Base-by-base conservation (phyloP, 2,113 vertebrate genomes). In the Oncorhynchus nerka region DNA sequence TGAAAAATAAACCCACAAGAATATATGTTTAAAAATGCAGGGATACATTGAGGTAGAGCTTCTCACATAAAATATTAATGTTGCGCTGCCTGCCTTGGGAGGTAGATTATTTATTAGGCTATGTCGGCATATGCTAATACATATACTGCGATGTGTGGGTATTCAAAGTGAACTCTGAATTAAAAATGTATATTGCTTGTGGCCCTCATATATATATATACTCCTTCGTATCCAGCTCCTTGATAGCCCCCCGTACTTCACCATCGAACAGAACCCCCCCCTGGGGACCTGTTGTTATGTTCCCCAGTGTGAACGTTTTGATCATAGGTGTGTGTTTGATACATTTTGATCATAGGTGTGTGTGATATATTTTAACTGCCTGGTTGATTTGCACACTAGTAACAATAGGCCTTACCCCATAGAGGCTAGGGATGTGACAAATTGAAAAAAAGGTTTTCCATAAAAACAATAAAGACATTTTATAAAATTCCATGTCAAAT, bases 81-180 rank as follows among this genome's bases (percentile, higher is more conserved):
- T 74, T 12, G 74, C 67, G 49, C 75, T 70, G 76, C 81, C 77
- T 83, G 85, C 80, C 80, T 81, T 87, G 76, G 65, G 81, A 83
- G 76, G 77, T 83, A 82, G 88, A 89, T 88, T 89, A 91, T 91
- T 91, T 90, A 90, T 87, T 77, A 79, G 65, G 78, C 71, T 68
- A 78, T 85, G 86, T 91, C 57, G 84, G 85, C 85, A 87, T 90
- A 87, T 90, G 88, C 85, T 91, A 90, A 92, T 90, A 90, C 87
- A 90, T 84, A 89, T 73, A 49, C n/a, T 22, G 3, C 13, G 71
- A 61, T 55, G 75, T 83, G 71, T 73, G 73, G 28, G 82, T 81
- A 83, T 84, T 91, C 83, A 87, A 89, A 87, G 84, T 76, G 84
- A 78, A 74, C 39, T 68, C 83, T 70, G 81, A 89, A 91, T 91